Conservation (phyloP, 2,113 vertebrate species). For the Pogona vitticeps region DNA sequence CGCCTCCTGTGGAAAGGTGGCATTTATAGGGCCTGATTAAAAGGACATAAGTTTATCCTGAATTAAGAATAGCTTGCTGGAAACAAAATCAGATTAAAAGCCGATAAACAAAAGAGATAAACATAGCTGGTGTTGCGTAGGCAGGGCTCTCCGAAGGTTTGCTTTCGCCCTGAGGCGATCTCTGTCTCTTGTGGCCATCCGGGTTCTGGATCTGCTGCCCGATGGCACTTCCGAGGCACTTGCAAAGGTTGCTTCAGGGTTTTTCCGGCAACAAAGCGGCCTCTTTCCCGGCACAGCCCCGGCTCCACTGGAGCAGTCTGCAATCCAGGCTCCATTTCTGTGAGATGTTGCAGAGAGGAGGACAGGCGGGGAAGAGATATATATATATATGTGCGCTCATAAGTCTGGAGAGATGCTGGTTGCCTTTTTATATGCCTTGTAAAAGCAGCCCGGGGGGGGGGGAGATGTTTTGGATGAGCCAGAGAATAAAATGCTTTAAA, state of each 20-base stretch:
- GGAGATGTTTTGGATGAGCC: too few species aligned
- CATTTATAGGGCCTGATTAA: constrained; percentile 50
- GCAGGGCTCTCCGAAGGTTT: background rate
- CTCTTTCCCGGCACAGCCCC: background rate
- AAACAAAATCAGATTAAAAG: constrained; percentile 63
- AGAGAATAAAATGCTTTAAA: too few species aligned
- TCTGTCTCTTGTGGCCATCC: background rate
- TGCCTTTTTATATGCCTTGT: too few species aligned
- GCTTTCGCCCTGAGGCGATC: background rate
- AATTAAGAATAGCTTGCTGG: constrained; percentile 60
- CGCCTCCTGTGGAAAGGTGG: background rate
- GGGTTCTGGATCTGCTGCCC: background rate
- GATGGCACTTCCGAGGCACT: background rate
- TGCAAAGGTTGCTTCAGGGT: accelerated
- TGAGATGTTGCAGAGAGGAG: too few species aligned
- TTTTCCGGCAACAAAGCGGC: background rate
- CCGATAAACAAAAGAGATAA: too few species aligned
- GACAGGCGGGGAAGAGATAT: too few species aligned
- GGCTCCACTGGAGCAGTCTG: background rate
- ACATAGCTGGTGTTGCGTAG: too few species aligned
- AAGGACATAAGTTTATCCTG: constrained; percentile 46
- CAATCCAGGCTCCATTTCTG: background rate
- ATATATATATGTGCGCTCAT: too few species aligned
- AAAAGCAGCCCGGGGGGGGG: too few species aligned
- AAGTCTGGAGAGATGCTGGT: too few species aligned